Evolutionary conservation across 2,888 invertebrate genomes (phyloP), one percentile per base, ranked within the genome.

Genomic region (Schizaphis graminum): DNA sequence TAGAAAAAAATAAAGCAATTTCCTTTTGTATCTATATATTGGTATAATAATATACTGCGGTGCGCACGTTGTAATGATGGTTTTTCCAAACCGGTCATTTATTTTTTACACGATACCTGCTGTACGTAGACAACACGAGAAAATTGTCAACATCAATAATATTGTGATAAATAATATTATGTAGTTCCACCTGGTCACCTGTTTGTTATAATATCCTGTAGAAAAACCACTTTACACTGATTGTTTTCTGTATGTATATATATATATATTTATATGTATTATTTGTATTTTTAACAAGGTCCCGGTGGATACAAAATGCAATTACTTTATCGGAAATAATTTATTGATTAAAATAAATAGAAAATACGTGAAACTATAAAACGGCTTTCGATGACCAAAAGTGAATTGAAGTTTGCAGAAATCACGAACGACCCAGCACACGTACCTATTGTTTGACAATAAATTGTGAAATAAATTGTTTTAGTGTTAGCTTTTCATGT

Each of bases 281-380:
- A 53, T 53, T 53, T 21, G 53, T 53, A 53, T 67, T 77, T 77
- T 77, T 77, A 35, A 35, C 35, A 35, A 77, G 35, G 77, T 77
- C 21, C 21, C 77, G 24, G 8, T 3, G 77, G 35, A 77, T 77
- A 35, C 77, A 35, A 77, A 77, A 77, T 35, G 21, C 77, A 77
- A 77, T 77, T 77, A 77, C 35, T 77, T 21, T 77, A 77, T 21
- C 35, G 77, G 77, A 35, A 77, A 77, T 35, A 35, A 77, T 77
- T 21, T 77, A 77, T 41, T 77, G 77, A 77, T 77, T 77, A 77
- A 77, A 77, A 77, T 77, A 35, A 77, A 77, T 41, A 77, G 77
- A 77, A 77, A 77, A 77, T 35, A 77, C 77, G 77, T 35, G 77
- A 21, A 35, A 77, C 77, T 77, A 35, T 35, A 77, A 77, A 77